Evolutionary conservation across 2,888 invertebrate species (phyloP), one percentile per base, ranked within the genome.

Genomic region (Drosophila multiciliata): DNA sequence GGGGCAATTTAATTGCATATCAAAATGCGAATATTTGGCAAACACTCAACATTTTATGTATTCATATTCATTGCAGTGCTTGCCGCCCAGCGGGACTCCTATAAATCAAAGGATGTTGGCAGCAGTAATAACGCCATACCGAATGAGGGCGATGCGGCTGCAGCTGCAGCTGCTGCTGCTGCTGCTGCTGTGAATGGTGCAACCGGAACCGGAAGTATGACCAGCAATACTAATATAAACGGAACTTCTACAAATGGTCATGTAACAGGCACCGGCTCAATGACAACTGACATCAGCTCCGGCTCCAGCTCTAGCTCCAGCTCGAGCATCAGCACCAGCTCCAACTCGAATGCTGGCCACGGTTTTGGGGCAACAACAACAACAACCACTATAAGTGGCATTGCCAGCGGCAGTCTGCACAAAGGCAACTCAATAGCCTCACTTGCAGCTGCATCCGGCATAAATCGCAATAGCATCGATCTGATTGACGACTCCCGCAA

Each of bases 401-500:
- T 87, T 50, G 82, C 72, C 62, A 90, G 88, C 76, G 79, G 86
- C 48, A 82, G 83, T 29, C 52, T 86, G 54, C 89, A 90, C 73
- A 90, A 89, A 63, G 72, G 63, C 66, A 77, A 74, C 70, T 68
- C 77, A 57, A 83, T 82, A 48, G 57, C 80, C 38, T 77, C 84
- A 9, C 70, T 75, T 58, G 67, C 69, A 15, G 68, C 73, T 12
- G 77, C 74, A 55, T 82, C 85, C 78, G 83, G 85, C 68, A 73
- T 88, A 67, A 87, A 88, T 85, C 91, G 92, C 52, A 92, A 92
- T 66, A 86, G 88, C 75, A 91, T 93, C 74, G 93, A 93, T 66
- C 83, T 91, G 71, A 80, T 91, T 73, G 91, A 92, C 60, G 94
- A 95, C 50, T 93, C 94, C 54, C 94, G 94, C 50, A 94, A 95